Evolutionary conservation across 2,888 invertebrate genomes (phyloP), one percentile per base, ranked within the genome.

Genomic region (Rotaria sp.): DNA sequence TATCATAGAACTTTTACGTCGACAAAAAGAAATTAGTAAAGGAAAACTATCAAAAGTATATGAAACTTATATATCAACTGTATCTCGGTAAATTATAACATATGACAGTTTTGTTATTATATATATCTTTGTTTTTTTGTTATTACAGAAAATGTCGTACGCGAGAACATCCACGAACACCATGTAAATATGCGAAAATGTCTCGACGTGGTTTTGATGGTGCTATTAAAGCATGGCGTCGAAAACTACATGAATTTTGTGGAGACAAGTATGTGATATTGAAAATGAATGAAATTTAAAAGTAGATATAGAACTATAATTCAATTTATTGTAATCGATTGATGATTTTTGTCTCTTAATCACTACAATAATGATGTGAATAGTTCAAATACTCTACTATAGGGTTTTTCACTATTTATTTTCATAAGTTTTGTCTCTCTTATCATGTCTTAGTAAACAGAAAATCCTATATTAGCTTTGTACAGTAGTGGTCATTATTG

Each of bases 181-280:
- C 86, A n/a, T 85, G 85, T 74, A 86, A 86, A 84, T 86, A 75
- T 67, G 52, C 75, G n/a, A 86, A 86, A 80, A 85, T 85, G 48
- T 74, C 74, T 55, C 52, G 86, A 86, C 85, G 86, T 21, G 75
- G 75, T 35, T 86, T 86, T 26, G 86, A 86, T 84, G 86, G 86
- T 38, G 35, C 80, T n/a, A 30, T 86, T 35, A 86, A 86, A 85
- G 75, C 75, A 59, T 86, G 86, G 86, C 75, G 86, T 38, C 75
- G 84, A 41, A 41, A 75, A 48, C 45, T 86, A 26, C 85, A 86
- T 38, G 84, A 85, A 38, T 86, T 85, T 41, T 38, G 0, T 38
- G 67, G 67, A 8, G 35, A 67, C 21, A 67, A 35, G 67, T 67
- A 67, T 11, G 67, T 35, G 10, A 24, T 52, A 1, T 52, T 5